Evolutionary conservation across 2,113 vertebrate genomes (phyloP), one percentile per base, ranked within the genome.

Genomic region (Atherinomorus stipes): DNA sequence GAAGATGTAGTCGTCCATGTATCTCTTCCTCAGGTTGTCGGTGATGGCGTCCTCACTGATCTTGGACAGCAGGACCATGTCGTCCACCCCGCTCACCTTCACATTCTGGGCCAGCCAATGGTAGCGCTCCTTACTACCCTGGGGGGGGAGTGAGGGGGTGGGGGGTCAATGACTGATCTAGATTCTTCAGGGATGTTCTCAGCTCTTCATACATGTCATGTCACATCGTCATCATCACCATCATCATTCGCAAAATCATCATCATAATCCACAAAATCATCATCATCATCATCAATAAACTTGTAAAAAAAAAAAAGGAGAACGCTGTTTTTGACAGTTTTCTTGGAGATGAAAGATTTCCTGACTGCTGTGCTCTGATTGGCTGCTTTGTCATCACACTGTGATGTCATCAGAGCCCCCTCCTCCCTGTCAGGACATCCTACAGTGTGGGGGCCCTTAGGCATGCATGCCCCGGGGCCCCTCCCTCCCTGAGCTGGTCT

Each of bases 61-160:
- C 68, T 95, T 95, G 78, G 93, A 90, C 25, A 96, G 92, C 16
- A 96, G 93, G 3, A 96, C 95, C 95, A 96, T 95, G 89, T 96
- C 95, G 7, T 96, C 95, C 81, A 96, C 94, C 0, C 95, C 95
- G 11, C 94, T 94, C 73, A 95, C 93, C 87, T 94, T 95, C 47
- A 95, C 93, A 19, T 96, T 95, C 88, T 96, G 94, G 13, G 93
- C 93, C 91, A 94, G 94, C 95, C 95, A 96, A 69, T 96, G 94
- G 74, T 95, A 96, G 0, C 85, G 90, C 83, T 95, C 94, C 83
- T 96, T 96, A 73, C 95, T 96, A 25, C 94, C 95, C 95, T 96
- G 88, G 4, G 38, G 50, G 50, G 7, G 23, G 12, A n/a, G n/a
- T n/a, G n/a, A n/a, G n/a, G 26, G 25, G 25, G 52, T 8, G 52